Base-by-base conservation (phyloP, 2,888 invertebrate species). In the Brenthis ino region DNA sequence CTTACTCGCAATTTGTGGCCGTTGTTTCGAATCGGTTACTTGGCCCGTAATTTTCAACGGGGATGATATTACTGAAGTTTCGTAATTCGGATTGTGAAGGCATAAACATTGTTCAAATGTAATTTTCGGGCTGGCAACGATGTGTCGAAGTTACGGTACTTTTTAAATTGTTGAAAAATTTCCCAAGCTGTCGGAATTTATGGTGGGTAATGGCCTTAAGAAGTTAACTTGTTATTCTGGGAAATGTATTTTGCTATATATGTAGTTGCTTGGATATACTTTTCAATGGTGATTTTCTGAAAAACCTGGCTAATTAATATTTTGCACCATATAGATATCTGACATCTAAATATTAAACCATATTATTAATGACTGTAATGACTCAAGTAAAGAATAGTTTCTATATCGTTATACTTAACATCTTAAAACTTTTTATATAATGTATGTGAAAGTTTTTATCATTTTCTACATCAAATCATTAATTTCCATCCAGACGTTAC, bases 1-100 rank as follows among this genome's bases (percentile, higher is more conserved):
- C 13, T 67, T 83, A 77, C 81, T 76, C 73, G 76, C 85, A 84
- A 88, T 89, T 89, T 89, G 89, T 84, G 84, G 82, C 81, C 77
- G 78, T 79, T 82, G 82, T 82, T 82, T 80, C 81, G 76, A 76
- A 77, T 76, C 77, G 77, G 53, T 54, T 63, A 51, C 53, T 75
- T 75, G 73, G 70, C 66, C 75, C 72, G 55, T 64, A 68, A 68
- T 71, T 65, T 55, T 48, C 20, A 14, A 64, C 51, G 14, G 14
- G 14, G 63, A 37, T n/a, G 24, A 67, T 67, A 67, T 67, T 67
- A 63, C 56, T 54, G 65, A 69, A 72, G 51, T 72, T 72, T 69
- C 61, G 64, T 66, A 68, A 68, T 70, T 69, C 72, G 69, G 65
- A 74, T 74, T 75, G 74, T 64, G 72, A 69, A 64, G 55, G 69